Conservation (phyloP, 2,888 invertebrate genomes). For the Andrena marginata region DNA sequence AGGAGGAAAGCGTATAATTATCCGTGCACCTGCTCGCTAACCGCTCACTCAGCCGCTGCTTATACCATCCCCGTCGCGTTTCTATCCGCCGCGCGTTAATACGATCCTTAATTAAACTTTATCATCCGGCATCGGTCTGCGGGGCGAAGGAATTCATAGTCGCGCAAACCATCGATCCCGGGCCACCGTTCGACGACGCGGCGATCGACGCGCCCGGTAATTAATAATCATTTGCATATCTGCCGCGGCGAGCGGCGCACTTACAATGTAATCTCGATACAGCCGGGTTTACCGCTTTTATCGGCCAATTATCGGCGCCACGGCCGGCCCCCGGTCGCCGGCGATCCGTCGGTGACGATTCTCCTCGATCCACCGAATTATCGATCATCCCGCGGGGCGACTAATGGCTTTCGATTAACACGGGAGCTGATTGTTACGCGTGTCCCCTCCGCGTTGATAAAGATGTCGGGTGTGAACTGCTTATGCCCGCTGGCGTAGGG, state of each 20-base stretch:
- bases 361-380: constrained; percentile 14
- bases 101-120: constrained; percentile 74
- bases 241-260: constrained; percentile 35
- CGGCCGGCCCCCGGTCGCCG: constrained; percentile 23
- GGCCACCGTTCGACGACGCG: constrained; percentile 53
- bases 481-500: not conserved
- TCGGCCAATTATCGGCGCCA: constrained; percentile 53
- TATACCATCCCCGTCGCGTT: constrained; percentile 45
- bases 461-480: constrained; percentile 1
- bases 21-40: constrained; percentile 76
- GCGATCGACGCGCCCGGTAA: constrained; percentile 67
- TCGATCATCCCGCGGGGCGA: constrained; percentile 1
- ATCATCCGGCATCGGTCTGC: constrained; percentile 63
- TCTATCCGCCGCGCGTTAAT: constrained; percentile 68
- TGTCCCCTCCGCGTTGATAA: constrained; percentile 21
- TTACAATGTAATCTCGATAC: constrained; percentile 61
- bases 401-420: constrained; percentile 34
- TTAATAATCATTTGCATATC: constrained; percentile 74
- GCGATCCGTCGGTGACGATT: constrained; percentile 22
- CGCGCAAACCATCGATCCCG: constrained; percentile 41
- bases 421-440: constrained; percentile 10
- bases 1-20: constrained; percentile 75
- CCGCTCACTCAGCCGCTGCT: constrained; percentile 68
- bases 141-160: constrained; percentile 48
- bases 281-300: constrained; percentile 59